phyloP scores from a whole-genome alignment of 1,140 invertebrate species.

The Mamestra configurata region DNA sequence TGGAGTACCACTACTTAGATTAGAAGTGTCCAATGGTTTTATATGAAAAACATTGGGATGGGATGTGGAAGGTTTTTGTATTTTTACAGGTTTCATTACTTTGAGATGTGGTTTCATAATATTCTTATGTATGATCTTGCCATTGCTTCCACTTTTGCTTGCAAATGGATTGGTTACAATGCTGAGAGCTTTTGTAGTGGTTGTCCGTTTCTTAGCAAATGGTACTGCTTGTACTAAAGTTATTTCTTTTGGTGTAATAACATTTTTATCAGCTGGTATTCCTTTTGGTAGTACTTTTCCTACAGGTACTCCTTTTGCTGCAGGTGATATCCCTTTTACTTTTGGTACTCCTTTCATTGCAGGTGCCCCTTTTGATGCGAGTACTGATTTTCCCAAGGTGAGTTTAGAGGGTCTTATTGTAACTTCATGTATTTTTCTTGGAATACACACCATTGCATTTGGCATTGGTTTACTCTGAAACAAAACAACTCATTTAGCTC shows the following conservation, averaged over 20 bases:
- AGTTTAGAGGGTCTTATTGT: slow-evolving; percentile 68
- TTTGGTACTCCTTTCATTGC: background rate
- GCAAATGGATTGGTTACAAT: slow-evolving; percentile 52
- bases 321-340: background rate
- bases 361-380: background rate
- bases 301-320: background rate
- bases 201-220: slow-evolving; percentile 7
- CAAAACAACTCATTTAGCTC: slow-evolving; percentile 30
- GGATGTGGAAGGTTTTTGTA: slow-evolving; percentile 20
- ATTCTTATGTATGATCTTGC: slow-evolving; percentile 45
- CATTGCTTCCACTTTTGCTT: slow-evolving; percentile 49
- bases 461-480: slow-evolving; percentile 75
- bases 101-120: slow-evolving; percentile 5
- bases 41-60: background rate
- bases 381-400: background rate
- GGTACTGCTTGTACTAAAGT: background rate
- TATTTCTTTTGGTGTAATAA: background rate
- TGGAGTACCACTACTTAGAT: background rate
- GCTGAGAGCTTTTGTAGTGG: slow-evolving; percentile 56
- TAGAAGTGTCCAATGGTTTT: background rate
- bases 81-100: slow-evolving; percentile 41
- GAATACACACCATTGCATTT: slow-evolving; percentile 83
- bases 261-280: background rate
- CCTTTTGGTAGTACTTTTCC: background rate
- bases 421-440: slow-evolving; percentile 67